phyloP scores from a whole-genome alignment of 2,113 vertebrate genomes.

The Lamprotornis superbus region DNA sequence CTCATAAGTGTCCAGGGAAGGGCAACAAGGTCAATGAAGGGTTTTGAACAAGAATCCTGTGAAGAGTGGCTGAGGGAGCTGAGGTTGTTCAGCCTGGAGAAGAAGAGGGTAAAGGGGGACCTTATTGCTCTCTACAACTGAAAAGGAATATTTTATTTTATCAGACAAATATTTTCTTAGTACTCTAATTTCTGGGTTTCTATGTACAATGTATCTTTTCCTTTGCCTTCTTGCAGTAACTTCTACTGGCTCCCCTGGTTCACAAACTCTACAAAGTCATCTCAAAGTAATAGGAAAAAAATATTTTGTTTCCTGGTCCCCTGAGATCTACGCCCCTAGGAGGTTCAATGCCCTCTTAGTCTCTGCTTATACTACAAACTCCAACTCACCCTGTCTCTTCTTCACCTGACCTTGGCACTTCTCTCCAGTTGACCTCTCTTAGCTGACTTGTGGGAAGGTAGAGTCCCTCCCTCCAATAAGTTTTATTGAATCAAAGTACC shows the following conservation, averaged over 20 bases:
- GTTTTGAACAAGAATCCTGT: not conserved
- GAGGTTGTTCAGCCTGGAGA: not conserved
- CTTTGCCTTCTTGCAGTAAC: not conserved
- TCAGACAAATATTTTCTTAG: not conserved
- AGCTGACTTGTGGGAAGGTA: not conserved
- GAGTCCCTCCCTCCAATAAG: not conserved
- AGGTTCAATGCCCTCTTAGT: not conserved
- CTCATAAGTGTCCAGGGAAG: not conserved
- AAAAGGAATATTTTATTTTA: not conserved
- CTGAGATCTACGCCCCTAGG: not conserved
- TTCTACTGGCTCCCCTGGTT: not conserved
- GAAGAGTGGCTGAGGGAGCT: not conserved
- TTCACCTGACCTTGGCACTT: not conserved
- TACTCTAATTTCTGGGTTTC: not conserved
- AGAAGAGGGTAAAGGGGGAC: not conserved
- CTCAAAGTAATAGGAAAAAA: not conserved
- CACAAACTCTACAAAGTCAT: not conserved
- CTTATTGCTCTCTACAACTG: not conserved
- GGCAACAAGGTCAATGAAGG: not conserved
- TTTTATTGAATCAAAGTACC: not conserved
- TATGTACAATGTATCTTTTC: not conserved
- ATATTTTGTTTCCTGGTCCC: not conserved
- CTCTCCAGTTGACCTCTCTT: not conserved
- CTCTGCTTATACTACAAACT: not conserved
- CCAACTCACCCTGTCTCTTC: not conserved